phyloP scores from a whole-genome alignment of 2,888 invertebrate species.

The Deilephila porcellus region DNA sequence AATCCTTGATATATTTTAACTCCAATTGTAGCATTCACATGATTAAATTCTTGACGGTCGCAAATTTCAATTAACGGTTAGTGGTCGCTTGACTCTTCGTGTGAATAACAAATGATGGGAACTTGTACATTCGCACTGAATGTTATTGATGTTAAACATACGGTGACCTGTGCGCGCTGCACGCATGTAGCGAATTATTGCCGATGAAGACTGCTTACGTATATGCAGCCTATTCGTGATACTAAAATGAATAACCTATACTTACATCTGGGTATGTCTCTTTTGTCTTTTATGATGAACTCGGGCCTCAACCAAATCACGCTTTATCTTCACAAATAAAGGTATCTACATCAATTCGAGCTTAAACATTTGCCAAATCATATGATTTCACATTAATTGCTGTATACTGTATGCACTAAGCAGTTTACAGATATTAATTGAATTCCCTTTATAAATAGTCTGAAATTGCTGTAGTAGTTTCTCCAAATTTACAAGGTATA shows the following conservation, averaged over 20 bases:
- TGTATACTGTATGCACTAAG: too few species aligned
- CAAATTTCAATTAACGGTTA: slow-evolving; percentile 22
- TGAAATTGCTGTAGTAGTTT: too few species aligned
- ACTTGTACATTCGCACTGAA: background rate
- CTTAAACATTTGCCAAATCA: too few species aligned
- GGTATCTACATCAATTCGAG: too few species aligned
- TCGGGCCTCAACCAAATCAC: background rate
- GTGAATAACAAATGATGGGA: slow-evolving; percentile 25
- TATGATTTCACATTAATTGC: too few species aligned
- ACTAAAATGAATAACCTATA: background rate
- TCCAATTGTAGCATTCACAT: slow-evolving; percentile 11
- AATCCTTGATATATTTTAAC: background rate
- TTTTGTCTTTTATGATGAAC: too few species aligned
- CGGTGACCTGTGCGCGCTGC: slow-evolving; percentile 1
- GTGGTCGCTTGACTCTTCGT: background rate
- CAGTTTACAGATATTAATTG: too few species aligned
- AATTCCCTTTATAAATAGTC: too few species aligned
- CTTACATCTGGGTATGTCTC: too few species aligned
- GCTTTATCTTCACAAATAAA: too few species aligned
- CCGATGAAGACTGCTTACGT: background rate
- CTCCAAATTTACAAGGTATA: too few species aligned
- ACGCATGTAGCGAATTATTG: background rate
- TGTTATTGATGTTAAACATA: slow-evolving; percentile 16
- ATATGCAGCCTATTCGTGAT: background rate
- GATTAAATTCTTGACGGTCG: slow-evolving; percentile 15